Percentiles rank a stretch among this genome's conserved stretches.
These are phyloP conservation scores for Caenorhabditis brenneri DNA, from an alignment of 1,140 invertebrate genomes.

Conservation along the genomic window DNA sequence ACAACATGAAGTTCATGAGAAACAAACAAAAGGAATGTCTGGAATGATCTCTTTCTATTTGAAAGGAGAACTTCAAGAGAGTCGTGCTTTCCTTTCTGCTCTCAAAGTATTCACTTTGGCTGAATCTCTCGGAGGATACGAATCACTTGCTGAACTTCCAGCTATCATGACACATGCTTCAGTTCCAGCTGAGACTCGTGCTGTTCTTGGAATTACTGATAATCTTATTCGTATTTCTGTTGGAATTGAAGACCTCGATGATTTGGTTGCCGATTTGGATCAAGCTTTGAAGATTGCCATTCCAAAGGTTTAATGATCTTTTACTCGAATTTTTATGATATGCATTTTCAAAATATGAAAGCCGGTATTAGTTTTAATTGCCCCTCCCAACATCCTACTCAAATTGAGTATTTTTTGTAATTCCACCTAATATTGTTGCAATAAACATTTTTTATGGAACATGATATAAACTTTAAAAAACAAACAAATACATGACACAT, in stretches of 20 bases:
- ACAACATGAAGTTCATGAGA: slow-evolving; percentile 82
- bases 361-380: slow-evolving; percentile 15
- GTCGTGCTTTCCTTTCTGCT: slow-evolving; percentile 80
- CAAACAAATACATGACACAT: neutral
- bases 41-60: slow-evolving; percentile 91
- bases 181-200: slow-evolving; percentile 76
- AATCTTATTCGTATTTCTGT: slow-evolving; percentile 87
- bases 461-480: neutral
- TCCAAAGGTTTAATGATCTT: neutral
- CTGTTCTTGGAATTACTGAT: slow-evolving; percentile 83
- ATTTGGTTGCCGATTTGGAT: slow-evolving; percentile 86
- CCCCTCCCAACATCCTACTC: neutral
- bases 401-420: neutral
- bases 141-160: slow-evolving; percentile 80
- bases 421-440: neutral
- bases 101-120: slow-evolving; percentile 84
- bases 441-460: neutral
- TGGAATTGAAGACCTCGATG: slow-evolving; percentile 85
- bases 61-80: slow-evolving; percentile 81
- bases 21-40: slow-evolving; percentile 86
- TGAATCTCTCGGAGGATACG: slow-evolving; percentile 92
- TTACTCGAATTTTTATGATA: neutral
- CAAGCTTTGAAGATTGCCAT: slow-evolving; percentile 76
- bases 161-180: slow-evolving; percentile 72
- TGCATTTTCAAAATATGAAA: slow-evolving; percentile 1